These are phyloP conservation scores for Porites lutea DNA, from an alignment of 64 coral and sea anemone genomes.

Conservation along the genomic window DNA sequence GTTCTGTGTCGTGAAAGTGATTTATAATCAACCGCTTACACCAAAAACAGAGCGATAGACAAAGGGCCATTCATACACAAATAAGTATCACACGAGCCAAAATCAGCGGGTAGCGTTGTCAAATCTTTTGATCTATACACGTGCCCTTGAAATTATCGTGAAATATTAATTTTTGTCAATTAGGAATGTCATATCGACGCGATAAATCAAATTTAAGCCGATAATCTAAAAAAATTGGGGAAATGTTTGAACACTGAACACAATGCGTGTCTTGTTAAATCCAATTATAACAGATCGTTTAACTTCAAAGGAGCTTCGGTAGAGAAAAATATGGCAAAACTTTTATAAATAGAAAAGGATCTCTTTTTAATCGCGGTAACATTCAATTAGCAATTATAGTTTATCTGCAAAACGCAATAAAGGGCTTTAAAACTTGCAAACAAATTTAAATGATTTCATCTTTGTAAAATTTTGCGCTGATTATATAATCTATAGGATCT, in stretches of 20 bases:
- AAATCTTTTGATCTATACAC: constrained; percentile 21
- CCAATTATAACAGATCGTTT: background rate
- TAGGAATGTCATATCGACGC: constrained; percentile 45
- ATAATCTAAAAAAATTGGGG: constrained; percentile 17
- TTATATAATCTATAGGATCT: too few relatives aligned
- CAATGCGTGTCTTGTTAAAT: background rate
- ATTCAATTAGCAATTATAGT: too few relatives aligned
- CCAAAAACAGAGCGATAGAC: background rate
- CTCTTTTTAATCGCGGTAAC: too few relatives aligned
- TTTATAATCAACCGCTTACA: too few relatives aligned
- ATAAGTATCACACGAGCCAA: constrained; percentile 33
- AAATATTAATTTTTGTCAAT: constrained; percentile 54
- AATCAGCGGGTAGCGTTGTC: background rate
- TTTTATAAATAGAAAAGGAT: too few relatives aligned
- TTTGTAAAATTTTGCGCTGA: too few relatives aligned
- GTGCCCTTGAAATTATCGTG: constrained; percentile 49
- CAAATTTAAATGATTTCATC: too few relatives aligned
- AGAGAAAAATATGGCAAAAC: too few relatives aligned
- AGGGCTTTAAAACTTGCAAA: too few relatives aligned
- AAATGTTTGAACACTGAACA: constrained; percentile 14
- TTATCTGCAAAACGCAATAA: too few relatives aligned
- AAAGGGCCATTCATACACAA: constrained; percentile 6
- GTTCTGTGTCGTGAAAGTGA: background rate
- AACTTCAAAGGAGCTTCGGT: too few relatives aligned
- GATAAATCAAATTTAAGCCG: constrained; percentile 36